Evolutionary conservation across 2,888 invertebrate genomes (phyloP).

Genomic region (Phengaris alcon): DNA sequence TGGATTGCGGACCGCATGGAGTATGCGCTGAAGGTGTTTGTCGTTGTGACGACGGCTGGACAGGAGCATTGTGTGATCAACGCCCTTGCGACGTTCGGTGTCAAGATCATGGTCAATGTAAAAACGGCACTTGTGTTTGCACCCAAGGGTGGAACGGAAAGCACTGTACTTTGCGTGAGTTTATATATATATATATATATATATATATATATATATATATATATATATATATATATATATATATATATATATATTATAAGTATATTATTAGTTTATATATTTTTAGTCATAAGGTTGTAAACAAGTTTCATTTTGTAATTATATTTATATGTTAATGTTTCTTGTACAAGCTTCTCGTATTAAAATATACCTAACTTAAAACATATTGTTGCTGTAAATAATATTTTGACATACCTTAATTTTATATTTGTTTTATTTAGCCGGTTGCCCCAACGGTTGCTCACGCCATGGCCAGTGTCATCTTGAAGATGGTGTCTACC

Average conservation of each 20-base stretch:
- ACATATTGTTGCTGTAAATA: neutral
- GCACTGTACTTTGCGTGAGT: slow-evolving; percentile 97
- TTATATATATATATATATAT: too few species aligned
- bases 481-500: slow-evolving; percentile 92
- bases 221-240: too few species aligned
- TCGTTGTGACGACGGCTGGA: slow-evolving; percentile 95
- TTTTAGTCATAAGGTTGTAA: neutral
- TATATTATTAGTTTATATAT: too few species aligned
- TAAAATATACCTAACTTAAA: too few species aligned
- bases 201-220: too few species aligned
- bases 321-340: too few species aligned
- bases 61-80: slow-evolving; percentile 94
- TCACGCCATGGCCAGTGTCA: slow-evolving; percentile 96
- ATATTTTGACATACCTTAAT: neutral
- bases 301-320: neutral
- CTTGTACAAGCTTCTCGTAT: too few species aligned
- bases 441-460: slow-evolving; percentile 96
- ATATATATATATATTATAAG: too few species aligned
- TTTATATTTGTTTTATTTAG: slow-evolving; percentile 67
- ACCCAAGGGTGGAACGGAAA: slow-evolving; percentile 99
- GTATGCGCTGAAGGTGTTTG: slow-evolving; percentile 95
- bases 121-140: slow-evolving; percentile 98
- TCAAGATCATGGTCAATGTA: slow-evolving; percentile 96
- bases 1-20: slow-evolving; percentile 97
- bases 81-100: slow-evolving; percentile 95